phyloP scores from a whole-genome alignment of 2,113 vertebrate genomes.

The Anser brachyrhynchus region DNA sequence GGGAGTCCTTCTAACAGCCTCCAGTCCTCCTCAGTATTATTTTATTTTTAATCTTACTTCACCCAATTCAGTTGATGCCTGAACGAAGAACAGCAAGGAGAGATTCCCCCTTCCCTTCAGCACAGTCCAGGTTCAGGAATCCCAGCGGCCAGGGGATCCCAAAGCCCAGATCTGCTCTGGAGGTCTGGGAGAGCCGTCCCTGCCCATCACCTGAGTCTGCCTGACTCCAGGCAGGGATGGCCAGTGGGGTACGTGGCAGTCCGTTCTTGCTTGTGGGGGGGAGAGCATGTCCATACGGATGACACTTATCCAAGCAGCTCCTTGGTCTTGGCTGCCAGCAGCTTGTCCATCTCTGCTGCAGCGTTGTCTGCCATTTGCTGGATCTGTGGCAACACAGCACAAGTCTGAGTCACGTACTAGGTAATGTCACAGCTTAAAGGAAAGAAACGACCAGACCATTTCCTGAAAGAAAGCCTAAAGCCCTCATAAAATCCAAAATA shows the following conservation, averaged over 20 bases:
- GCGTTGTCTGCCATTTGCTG: constrained; percentile 90
- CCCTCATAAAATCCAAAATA: not conserved
- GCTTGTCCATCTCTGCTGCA: constrained; percentile 85
- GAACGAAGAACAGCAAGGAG: not conserved
- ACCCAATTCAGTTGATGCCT: not conserved
- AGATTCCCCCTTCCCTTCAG: not conserved
- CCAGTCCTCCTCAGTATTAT: not conserved
- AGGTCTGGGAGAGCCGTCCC: not conserved
- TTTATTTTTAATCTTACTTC: not conserved
- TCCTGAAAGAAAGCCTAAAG: not conserved
- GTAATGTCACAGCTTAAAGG: not conserved
- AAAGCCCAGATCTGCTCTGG: not conserved
- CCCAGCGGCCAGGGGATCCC: not conserved
- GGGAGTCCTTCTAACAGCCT: not conserved
- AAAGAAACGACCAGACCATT: not conserved
- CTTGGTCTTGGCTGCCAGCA: constrained; percentile 89
- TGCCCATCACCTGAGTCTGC: not conserved
- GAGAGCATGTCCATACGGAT: not conserved
- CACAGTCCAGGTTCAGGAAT: fast-evolving
- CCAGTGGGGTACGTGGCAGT: fast-evolving
- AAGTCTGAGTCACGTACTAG: not conserved
- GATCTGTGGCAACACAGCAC: constrained; percentile 78
- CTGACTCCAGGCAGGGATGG: fast-evolving
- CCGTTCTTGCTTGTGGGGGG: not conserved
- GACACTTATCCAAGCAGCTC: constrained; percentile 84